Evolutionary conservation across 2,888 invertebrate species (phyloP).

Genomic region (Agonopterix heracliana): DNA sequence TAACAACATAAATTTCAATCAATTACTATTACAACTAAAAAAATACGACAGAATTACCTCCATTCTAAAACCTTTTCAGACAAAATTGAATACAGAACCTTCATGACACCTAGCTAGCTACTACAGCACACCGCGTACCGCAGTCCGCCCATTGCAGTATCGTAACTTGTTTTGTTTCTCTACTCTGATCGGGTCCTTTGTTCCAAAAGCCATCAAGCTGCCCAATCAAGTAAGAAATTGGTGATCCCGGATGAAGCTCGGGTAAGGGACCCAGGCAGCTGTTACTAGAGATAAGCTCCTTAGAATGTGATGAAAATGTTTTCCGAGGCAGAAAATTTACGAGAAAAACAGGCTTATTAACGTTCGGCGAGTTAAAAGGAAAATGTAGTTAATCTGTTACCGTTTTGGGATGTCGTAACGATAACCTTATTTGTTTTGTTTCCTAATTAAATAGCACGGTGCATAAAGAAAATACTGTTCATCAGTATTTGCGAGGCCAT

Average conservation of each 20-base stretch:
- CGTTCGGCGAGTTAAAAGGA: conserved; percentile 12
- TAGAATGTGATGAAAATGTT: conserved; percentile 51
- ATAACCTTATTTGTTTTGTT: conserved; percentile 1
- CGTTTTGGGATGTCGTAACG: neutral
- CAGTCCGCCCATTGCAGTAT: conserved; percentile 4
- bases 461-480: neutral
- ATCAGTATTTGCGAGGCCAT: no score
- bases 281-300: conserved; percentile 56
- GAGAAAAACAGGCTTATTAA: conserved; percentile 29
- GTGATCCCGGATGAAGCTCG: conserved; percentile 47
- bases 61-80: no score
- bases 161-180: conserved; percentile 28
- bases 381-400: conserved; percentile 7
- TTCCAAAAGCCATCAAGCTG: conserved; percentile 64
- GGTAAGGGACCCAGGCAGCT: conserved; percentile 37
- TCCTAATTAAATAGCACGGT: neutral
- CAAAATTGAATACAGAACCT: no score
- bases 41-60: no score
- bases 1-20: no score
- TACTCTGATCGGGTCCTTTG: conserved; percentile 46
- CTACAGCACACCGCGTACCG: neutral
- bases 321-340: conserved; percentile 40
- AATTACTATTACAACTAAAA: no score
- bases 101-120: no score
- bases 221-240: conserved; percentile 73